Conservation (phyloP, 2,888 invertebrate genomes). For the Philhelius pedissequus region DNA sequence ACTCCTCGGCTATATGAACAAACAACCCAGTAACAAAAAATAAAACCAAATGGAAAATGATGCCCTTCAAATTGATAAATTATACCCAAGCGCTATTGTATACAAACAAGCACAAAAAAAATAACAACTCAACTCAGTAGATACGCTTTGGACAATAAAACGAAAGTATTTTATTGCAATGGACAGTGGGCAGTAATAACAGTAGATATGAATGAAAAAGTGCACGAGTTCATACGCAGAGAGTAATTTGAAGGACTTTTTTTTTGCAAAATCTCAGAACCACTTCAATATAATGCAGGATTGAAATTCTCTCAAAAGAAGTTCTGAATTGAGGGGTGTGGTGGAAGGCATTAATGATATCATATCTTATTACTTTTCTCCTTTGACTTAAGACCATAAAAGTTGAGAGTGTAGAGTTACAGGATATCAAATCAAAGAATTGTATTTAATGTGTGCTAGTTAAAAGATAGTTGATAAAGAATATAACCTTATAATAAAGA, state of each 20-base stretch:
- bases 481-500: too few relatives aligned
- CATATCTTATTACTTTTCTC: too few relatives aligned
- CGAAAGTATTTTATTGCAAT: slow-evolving; percentile 12
- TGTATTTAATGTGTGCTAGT: too few relatives aligned
- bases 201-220: neutral
- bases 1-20: slow-evolving; percentile 21
- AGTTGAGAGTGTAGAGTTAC: too few relatives aligned
- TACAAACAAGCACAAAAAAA: neutral
- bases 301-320: neutral
- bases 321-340: neutral
- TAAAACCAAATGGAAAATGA: slow-evolving; percentile 44
- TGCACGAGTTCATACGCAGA: neutral
- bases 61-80: slow-evolving; percentile 48
- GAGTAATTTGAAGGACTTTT: neutral
- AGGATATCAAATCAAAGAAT: too few relatives aligned
- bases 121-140: too few relatives aligned
- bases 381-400: too few relatives aligned
- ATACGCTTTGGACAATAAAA: neutral
- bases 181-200: slow-evolving; percentile 4
- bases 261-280: neutral
- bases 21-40: slow-evolving; percentile 7
- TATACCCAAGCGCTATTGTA: slow-evolving; percentile 5
- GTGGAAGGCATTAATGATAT: too few relatives aligned
- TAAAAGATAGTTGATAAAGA: too few relatives aligned
- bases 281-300: neutral